Base-by-base conservation (phyloP, 1,140 invertebrate species). In the Drosophila malerkotliana region DNA sequence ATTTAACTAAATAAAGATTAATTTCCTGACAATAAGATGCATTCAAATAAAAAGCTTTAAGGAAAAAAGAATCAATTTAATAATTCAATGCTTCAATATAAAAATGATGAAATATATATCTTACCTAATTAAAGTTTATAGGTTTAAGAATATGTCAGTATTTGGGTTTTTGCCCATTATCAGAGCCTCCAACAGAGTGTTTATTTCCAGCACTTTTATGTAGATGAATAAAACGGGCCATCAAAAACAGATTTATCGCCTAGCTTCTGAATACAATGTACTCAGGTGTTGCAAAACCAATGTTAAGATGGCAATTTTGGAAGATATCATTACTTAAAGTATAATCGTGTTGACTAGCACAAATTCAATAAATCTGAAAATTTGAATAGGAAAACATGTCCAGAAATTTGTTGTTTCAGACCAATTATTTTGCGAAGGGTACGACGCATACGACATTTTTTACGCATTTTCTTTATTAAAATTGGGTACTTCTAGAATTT, bases 391-490 rank as follows among this genome's bases (percentile, higher is more conserved):
- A 63, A 66, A 30, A 51, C 32, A 51, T 41, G 47, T 51, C 47
- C 34, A 41, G n/a, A 63, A 64, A 12, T 51, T 14, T 44, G 30
- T 52, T 45, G 15, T 10, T 44, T 26, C 34, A 49, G 34, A 67
- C 63, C 59, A 67, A 67, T 67, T 67, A 24, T 44, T 44, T 45
- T 64, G 63, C 63, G 47, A 67, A 53, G 64, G 63, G 47, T 64
- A 64, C 28, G 44, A 67, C 37, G 60, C 30, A 64, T 67, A 64
- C 26, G 34, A 69, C 48, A 51, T 57, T 69, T 44, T 56, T 57
- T 32, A 49, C 67, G 67, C 63, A 69, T 69, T 69, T 57, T 4
- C 66, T 69, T 69, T 69, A 69, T 69, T 69, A 69, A 69, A 69
- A 69, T 57, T 39, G 63, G 63, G 63, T 69, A 69, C 41, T 69